Conservation (phyloP, 2,797 vertebrate genomes). For the Poecile montanus region DNA sequence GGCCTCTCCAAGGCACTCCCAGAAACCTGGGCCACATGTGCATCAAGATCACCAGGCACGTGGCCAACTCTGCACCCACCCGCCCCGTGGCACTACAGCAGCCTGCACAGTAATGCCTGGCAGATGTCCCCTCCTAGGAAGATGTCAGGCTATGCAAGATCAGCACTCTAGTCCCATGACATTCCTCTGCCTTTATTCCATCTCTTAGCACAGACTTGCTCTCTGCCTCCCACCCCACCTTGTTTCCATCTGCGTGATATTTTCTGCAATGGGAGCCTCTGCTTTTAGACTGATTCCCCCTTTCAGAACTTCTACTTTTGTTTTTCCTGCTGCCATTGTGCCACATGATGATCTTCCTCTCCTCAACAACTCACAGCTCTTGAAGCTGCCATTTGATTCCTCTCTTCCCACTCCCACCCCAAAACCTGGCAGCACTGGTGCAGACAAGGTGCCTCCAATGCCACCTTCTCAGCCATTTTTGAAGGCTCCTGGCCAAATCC, state of each 20-base stretch:
- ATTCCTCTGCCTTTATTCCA: neutral
- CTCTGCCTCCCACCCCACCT: neutral
- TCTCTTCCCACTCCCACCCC: neutral
- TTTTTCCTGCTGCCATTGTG: neutral
- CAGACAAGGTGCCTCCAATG: neutral
- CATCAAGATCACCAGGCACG: neutral
- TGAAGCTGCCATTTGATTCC: neutral
- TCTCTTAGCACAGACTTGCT: neutral
- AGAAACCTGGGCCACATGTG: fast-evolving
- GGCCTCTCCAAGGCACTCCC: neutral
- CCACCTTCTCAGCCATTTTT: neutral
- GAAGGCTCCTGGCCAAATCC: neutral
- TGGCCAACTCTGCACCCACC: neutral
- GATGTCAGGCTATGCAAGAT: neutral
- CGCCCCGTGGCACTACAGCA: neutral
- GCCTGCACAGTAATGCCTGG: neutral
- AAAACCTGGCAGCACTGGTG: neutral
- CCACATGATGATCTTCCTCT: neutral
- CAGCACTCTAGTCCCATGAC: neutral
- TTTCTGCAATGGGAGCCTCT: neutral
- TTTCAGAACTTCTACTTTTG: neutral
- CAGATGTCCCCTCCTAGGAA: neutral
- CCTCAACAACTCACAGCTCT: neutral
- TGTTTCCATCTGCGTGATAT: neutral
- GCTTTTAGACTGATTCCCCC: neutral